Base-by-base conservation (phyloP, 2,888 invertebrate species). In the Philhelius pedissequus region DNA sequence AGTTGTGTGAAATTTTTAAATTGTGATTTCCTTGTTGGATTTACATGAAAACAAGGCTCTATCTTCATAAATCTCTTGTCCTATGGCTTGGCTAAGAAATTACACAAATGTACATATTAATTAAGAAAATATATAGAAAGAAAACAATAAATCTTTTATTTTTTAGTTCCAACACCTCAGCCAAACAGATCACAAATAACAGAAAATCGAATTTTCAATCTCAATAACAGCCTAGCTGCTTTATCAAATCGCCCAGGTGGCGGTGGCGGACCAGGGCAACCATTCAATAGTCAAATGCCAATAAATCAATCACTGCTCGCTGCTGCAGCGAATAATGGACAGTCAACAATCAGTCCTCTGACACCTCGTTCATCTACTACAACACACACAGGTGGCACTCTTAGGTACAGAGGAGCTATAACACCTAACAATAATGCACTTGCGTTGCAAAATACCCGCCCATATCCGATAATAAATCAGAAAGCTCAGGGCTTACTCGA, bases 401-500 rank as follows among this genome's bases (percentile, higher is more conserved):
- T 84, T 9, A 32, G 69, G 11, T 86, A 87, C 1, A 86, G 77
- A 69, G 20, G 77, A 30, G 74, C 79, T 4, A 60, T 79, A 3
- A 54, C 76, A n/a, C 88, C 62, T 38, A 60, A 32, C 7, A 40
- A 43, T 2, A 35, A 18, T 15, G 77, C 80, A 22, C 86, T 90
- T 68, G 87, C 89, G 48, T 56, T 90, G 74, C 89, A 90, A 50
- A 89, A 88, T 43, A 89, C 90, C 43, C 91, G 91, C 52, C 91
- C 92, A 4, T 92, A 90, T 87, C 92, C 92, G 5, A 88, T 92
- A 25, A 88, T 91, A 4, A 90, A 92, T 86, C 92, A 93, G 91
- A 92, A 93, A 3, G 92, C 97, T 86, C 94, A 97, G 78, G 94
- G 95, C 6, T 94, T 96, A 35, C 90, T 98, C 84, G 99, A 99